phyloP scores from a whole-genome alignment of 1,140 invertebrate species.

The Coptotermes formosanus region DNA sequence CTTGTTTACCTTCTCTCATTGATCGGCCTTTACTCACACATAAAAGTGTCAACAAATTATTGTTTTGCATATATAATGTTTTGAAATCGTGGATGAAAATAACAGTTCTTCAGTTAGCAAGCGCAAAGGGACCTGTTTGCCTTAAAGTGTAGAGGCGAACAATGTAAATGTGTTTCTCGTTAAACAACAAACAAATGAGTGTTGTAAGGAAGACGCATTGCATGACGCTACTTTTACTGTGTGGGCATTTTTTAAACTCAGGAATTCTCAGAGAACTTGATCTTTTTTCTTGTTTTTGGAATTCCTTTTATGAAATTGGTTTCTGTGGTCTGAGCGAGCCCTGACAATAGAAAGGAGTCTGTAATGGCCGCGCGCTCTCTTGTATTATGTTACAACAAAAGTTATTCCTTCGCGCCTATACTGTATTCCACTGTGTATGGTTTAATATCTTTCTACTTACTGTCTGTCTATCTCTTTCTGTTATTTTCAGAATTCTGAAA shows the following conservation, averaged over 20 bases:
- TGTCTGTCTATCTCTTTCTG: no score
- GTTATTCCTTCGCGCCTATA: not conserved
- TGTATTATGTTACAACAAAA: not conserved
- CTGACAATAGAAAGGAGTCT: not conserved
- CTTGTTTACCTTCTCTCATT: no score
- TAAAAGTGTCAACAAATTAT: no score
- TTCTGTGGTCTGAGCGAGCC: not conserved
- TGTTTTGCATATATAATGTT: no score
- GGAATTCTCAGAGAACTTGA: not conserved
- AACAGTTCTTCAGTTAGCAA: not conserved
- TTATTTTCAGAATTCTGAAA: no score
- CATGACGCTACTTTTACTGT: not conserved
- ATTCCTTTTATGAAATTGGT: slow-evolving; percentile 2
- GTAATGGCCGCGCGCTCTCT: not conserved
- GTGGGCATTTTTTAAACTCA: not conserved
- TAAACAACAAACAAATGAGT: slow-evolving; percentile 2
- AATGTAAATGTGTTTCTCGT: not conserved
- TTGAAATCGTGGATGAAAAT: no score
- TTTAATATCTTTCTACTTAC: no score
- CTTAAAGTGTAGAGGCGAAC: not conserved
- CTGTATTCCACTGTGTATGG: not conserved
- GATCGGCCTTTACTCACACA: no score
- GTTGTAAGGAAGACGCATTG: slow-evolving; percentile 14
- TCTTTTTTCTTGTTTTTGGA: not conserved
- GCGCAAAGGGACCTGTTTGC: not conserved